Conservation (phyloP, 2,113 vertebrate genomes). For the Struthidea cinerea region DNA sequence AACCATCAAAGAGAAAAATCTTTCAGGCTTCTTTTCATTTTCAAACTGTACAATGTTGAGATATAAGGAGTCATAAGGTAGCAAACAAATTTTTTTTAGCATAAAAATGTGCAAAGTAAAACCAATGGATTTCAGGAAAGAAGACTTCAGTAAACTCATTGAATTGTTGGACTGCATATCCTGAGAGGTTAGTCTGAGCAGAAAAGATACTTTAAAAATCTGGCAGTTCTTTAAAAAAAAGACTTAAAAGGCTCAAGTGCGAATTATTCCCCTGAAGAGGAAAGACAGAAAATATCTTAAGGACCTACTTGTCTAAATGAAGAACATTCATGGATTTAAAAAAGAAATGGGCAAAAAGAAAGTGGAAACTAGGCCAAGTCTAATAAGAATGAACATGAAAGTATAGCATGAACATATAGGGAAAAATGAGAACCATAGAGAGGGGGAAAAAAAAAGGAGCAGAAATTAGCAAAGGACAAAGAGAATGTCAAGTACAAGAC, state of each 20-base stretch:
- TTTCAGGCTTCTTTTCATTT: not conserved
- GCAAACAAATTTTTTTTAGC: not conserved
- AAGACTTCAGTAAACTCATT: not conserved
- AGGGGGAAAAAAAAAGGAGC: not conserved
- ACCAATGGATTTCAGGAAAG: not conserved
- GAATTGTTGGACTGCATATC: not conserved
- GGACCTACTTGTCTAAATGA: slow-evolving; percentile 5
- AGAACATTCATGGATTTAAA: not conserved
- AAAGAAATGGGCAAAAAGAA: not conserved
- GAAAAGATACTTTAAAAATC: not conserved
- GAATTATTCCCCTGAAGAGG: not conserved
- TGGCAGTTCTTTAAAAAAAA: not conserved
- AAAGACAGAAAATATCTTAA: not conserved
- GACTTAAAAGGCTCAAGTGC: not conserved
- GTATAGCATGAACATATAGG: not conserved
- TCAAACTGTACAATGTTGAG: not conserved
- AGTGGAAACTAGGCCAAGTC: slow-evolving; percentile 4
- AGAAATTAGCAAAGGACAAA: not conserved
- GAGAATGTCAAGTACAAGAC: not conserved
- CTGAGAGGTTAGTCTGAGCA: not conserved
- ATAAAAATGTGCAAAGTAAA: not conserved
- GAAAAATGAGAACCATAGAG: not conserved
- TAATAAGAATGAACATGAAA: slow-evolving; percentile 35
- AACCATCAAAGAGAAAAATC: not conserved
- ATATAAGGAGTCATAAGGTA: not conserved